A percentile compares a stretch with the other conserved stretches of the same genome.
phyloP scores from a whole-genome alignment of 2,797 vertebrate genomes.

The Simalia tracyae region DNA sequence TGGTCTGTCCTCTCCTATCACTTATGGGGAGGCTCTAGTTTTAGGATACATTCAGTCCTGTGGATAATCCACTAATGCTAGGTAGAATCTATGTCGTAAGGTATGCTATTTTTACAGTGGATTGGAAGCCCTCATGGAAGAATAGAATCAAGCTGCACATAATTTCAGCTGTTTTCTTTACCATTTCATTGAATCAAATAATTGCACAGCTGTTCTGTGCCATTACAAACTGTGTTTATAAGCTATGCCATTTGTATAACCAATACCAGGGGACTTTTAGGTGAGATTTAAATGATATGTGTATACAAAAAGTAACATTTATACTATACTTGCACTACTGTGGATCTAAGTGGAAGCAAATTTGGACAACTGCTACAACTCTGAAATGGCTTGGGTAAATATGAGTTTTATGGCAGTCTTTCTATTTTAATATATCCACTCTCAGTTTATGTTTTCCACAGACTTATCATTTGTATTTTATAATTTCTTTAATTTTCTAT shows the following conservation, averaged over 20 bases:
- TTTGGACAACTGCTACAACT: neutral
- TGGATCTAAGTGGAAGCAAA: neutral
- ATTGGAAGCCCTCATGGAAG: neutral
- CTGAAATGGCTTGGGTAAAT: neutral
- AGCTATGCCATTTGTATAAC: neutral
- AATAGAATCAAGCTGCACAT: neutral
- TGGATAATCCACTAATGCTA: neutral
- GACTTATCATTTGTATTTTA: constrained; percentile 30
- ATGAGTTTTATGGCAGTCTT: neutral
- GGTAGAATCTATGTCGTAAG: neutral
- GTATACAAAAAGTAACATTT: neutral
- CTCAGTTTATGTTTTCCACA: constrained; percentile 8
- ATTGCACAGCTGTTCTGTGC: neutral
- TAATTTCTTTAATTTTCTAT: constrained; percentile 29
- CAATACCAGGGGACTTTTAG: neutral
- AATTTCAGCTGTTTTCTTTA: neutral
- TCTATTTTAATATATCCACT: constrained; percentile 15
- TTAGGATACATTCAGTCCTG: neutral
- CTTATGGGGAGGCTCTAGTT: neutral
- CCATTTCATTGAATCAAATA: neutral
- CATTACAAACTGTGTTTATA: neutral
- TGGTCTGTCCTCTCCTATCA: too few relatives aligned
- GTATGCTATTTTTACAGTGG: neutral
- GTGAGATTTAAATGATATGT: neutral
- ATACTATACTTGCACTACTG: neutral